These are phyloP conservation scores for Zaprionus capensis DNA, from an alignment of 1,140 invertebrate genomes.

Conservation along the genomic window DNA sequence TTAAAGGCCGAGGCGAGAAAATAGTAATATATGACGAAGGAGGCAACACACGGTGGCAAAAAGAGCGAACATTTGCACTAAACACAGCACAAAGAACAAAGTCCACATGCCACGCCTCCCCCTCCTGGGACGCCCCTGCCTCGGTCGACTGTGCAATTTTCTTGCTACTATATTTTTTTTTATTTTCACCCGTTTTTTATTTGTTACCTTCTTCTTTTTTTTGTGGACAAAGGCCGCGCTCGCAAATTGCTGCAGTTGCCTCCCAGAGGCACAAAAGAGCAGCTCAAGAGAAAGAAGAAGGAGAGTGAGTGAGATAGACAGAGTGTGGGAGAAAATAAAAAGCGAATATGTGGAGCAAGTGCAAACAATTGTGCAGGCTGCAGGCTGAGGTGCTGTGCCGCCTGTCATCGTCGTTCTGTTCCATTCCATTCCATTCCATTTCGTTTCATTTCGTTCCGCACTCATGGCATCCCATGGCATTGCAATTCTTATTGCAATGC, in stretches of 20 bases:
- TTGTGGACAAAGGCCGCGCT: conserved; percentile 49
- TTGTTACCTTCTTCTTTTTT: conserved; percentile 3
- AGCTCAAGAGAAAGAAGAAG: conserved; percentile 12
- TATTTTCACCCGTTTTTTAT: neutral
- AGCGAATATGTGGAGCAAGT: conserved; percentile 49
- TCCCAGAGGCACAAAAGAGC: conserved; percentile 42
- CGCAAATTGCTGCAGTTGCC: conserved; percentile 61
- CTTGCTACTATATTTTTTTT: conserved; percentile 7
- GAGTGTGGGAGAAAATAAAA: neutral
- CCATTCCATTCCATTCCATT: conserved; percentile 20
- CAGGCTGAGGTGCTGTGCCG: conserved; percentile 28
- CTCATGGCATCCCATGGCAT: conserved; percentile 12
- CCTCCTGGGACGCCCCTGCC: neutral
- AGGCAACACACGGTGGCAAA: conserved; percentile 7
- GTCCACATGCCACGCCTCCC: conserved; percentile 1
- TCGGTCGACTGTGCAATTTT: conserved; percentile 21
- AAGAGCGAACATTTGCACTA: conserved; percentile 52
- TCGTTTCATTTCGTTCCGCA: conserved; percentile 5
- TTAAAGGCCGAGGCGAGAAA: conserved; percentile 38
- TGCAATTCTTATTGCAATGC: conserved; percentile 46
- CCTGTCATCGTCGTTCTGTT: conserved; percentile 30
- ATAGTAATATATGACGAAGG: conserved; percentile 50
- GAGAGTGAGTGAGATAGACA: neutral
- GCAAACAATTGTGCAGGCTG: conserved; percentile 58
- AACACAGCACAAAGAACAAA: conserved; percentile 49